Base-by-base conservation (phyloP, 2,797 vertebrate genomes). In the Poeciliopsis turneri region DNA sequence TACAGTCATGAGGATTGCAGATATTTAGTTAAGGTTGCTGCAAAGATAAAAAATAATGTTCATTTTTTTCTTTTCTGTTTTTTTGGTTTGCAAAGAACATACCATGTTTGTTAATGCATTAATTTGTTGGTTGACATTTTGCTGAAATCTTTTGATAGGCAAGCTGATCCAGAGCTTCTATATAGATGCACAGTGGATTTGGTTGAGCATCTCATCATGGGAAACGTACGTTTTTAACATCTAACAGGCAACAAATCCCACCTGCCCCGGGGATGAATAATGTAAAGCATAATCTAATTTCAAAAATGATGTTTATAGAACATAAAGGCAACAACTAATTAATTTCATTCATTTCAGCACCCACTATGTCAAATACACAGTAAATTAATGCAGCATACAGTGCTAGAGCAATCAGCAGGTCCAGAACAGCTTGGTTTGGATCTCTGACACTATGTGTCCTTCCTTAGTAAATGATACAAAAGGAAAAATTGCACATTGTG, bases 401-500 rank as follows among this genome's bases (percentile, higher is more conserved):
- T 25, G 51, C 23, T 53, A 3, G 8, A 53, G 23, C 51, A 36
- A 36, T n/a, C 59, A 30, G 78, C 75, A 75, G 33, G 45, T 75
- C 33, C 36, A 41, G 30, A 74, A 57, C 74, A 55, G 68, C 18
- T 61, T 77, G 69, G 59, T 80, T 79, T 74, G 66, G 80, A 80
- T 88, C 78, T 49, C 20, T 55, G 51, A 77, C 64, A 41, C 76
- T 18, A 49, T 77, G 70, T 80, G 77, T 88, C 78, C 72, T 75
- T 18, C 25, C 64, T 66, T 23, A 64, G 64, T 82, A 78, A 80
- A 47, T 51, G 75, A 79, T 91, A 80, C 86, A 88, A 83, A 78
- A 82, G 87, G 87, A 88, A 77, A 89, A 86, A 84, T 88, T 92
- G 89, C 90, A 88, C 92, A 93, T 89, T 92, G 92, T 94, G 90